Percentiles rank a stretch among this genome's conserved stretches.
Evolutionary conservation across 2,888 invertebrate species (phyloP).

Genomic region (Monopis laevigella): DNA sequence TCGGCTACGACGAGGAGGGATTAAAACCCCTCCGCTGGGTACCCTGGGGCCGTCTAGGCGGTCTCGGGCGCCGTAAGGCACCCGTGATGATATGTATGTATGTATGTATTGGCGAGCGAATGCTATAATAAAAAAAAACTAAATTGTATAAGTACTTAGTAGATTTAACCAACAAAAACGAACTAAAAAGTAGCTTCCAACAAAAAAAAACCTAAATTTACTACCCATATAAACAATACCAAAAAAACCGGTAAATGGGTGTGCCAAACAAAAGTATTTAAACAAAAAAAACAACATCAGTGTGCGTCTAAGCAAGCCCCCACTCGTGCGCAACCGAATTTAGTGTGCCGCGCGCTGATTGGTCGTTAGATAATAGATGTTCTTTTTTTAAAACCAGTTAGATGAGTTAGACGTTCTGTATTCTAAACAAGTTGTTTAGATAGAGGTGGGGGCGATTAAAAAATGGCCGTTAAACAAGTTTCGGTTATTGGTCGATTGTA

Average conservation of each 20-base stretch:
- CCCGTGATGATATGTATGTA: too few relatives aligned
- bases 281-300: too few relatives aligned
- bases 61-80: too few relatives aligned
- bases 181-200: too few relatives aligned
- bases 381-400: slow-evolving; percentile 14
- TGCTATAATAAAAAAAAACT: too few relatives aligned
- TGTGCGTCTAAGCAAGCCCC: slow-evolving; percentile 22
- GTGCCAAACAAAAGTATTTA: neutral
- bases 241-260: neutral
- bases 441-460: slow-evolving; percentile 7
- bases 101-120: too few relatives aligned
- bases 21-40: too few relatives aligned
- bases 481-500: slow-evolving; percentile 1
- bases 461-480: neutral
- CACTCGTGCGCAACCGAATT: slow-evolving; percentile 51
- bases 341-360: slow-evolving; percentile 56
- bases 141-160: too few relatives aligned
- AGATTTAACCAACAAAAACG: too few relatives aligned
- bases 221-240: too few relatives aligned
- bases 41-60: too few relatives aligned
- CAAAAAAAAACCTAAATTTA: neutral
- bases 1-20: too few relatives aligned
- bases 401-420: slow-evolving; percentile 24
- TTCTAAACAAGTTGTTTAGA: slow-evolving; percentile 21
- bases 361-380: slow-evolving; percentile 25